Evolutionary conservation across 2,113 vertebrate species (phyloP), one percentile per base, ranked within the genome.

Genomic region (Tyto alba): DNA sequence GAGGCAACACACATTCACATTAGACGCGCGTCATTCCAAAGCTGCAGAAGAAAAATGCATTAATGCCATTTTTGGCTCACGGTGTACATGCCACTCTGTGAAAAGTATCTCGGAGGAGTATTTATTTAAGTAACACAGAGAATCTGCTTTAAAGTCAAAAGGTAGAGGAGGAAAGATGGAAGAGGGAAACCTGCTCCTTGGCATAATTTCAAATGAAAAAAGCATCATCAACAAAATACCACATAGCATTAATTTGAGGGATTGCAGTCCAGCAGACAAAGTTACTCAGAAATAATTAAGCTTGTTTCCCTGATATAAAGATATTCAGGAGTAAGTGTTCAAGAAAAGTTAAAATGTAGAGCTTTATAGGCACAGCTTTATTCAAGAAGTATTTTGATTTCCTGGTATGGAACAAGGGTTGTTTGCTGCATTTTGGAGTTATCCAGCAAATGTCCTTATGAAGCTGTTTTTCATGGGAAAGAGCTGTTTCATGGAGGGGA

Each of bases 51-150:
- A 96, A 95, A 94, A 96, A 96, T 59, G 82, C 89, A 90, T 95
- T 90, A 87, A 88, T 95, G 96, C 90, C 93, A 56, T 77, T 96
- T 94, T 80, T 91, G 94, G 90, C 90, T 94, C 77, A 3, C 2
- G 12, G 59, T 2, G 4, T 36, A 38, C 85, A 20, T 94, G 95
- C 85, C 90, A 80, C 85, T 87, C 62, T 4, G 19, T 52, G 47
- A 89, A 66, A 96, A 78, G 71, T 40, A 40, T 82, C 86, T 94
- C 0, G 2, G 53, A 79, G 72, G 73, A 93, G 87, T 89, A 89
- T 91, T 96, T 96, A 21, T 88, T 86, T 94, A 94, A 96, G 81
- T 50, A 97, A 64, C 71, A 74, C 53, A 66, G 66, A 85, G 88
- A 57, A 95, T 91, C 64, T 93, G 67, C 93, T 92, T 86, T 56